Conservation (phyloP, 2,888 invertebrate genomes). For the Coecobrya sp. region DNA sequence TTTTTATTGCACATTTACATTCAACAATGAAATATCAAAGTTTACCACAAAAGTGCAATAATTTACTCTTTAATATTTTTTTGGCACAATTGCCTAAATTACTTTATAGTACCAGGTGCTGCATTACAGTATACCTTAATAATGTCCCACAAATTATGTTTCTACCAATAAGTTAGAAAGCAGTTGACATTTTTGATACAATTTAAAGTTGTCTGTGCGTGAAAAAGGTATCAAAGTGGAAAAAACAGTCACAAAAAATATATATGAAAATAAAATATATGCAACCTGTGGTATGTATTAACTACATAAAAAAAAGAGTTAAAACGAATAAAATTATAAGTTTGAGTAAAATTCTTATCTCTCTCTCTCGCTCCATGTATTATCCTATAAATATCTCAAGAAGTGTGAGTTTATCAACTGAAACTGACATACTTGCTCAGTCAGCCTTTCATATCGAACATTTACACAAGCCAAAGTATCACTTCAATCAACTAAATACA, state of each 20-base stretch:
- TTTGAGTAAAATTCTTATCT: neutral
- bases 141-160: neutral
- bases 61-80: no score
- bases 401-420: neutral
- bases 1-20: no score
- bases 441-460: conserved; percentile 13
- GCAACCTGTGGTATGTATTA: no score
- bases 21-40: no score
- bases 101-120: no score
- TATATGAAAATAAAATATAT: no score
- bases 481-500: neutral
- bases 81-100: no score
- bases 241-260: no score
- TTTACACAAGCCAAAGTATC: neutral
- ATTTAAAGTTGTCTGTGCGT: no score
- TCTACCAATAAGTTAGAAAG: neutral
- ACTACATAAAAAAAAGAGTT: no score
- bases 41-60: no score
- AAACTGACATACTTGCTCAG: conserved; percentile 60
- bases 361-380: neutral
- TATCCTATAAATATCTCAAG: conserved; percentile 18
- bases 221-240: neutral
- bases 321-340: neutral
- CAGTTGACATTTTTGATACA: neutral
- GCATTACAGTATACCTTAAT: no score